Conservation (phyloP, 92 coral and sea anemone species). For the Umimayanthus chanpuru region DNA sequence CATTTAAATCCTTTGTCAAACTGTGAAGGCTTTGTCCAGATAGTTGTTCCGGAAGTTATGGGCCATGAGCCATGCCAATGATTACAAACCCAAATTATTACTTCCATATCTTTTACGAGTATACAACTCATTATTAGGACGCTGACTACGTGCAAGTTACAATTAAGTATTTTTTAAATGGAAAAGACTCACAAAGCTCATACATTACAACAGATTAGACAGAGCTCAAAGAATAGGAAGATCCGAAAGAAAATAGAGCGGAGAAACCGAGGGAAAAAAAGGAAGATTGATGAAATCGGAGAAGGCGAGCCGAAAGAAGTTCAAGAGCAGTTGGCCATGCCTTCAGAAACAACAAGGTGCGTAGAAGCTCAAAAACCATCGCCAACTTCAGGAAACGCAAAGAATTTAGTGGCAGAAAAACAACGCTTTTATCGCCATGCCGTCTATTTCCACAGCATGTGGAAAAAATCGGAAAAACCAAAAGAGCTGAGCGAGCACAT, state of each 20-base stretch:
- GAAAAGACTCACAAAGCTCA: conserved; percentile 22
- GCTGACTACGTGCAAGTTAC: conserved; percentile 28
- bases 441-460: conserved; percentile 12
- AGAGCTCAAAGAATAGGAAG: conserved; percentile 25
- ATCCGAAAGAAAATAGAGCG: background rate
- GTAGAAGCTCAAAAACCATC: conserved; percentile 11
- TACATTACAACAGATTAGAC: conserved; percentile 20
- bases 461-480: background rate
- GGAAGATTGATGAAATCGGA: background rate
- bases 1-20: background rate
- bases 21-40: background rate
- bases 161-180: conserved; percentile 12
- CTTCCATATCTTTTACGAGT: conserved; percentile 8
- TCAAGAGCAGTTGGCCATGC: background rate
- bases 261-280: background rate
- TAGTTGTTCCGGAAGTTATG: conserved; percentile 23
- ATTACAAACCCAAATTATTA: conserved; percentile 18
- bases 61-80: background rate
- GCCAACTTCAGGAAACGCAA: background rate
- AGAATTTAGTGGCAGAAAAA: background rate
- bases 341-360: conserved; percentile 13
- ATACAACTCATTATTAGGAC: conserved; percentile 14
- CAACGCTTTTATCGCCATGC: background rate
- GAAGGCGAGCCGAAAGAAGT: conserved; percentile 2
- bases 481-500: background rate